Percentiles rank a stretch among this genome's conserved stretches.
phyloP scores from a whole-genome alignment of 1,140 invertebrate genomes.

The Hormaphis cornu region DNA sequence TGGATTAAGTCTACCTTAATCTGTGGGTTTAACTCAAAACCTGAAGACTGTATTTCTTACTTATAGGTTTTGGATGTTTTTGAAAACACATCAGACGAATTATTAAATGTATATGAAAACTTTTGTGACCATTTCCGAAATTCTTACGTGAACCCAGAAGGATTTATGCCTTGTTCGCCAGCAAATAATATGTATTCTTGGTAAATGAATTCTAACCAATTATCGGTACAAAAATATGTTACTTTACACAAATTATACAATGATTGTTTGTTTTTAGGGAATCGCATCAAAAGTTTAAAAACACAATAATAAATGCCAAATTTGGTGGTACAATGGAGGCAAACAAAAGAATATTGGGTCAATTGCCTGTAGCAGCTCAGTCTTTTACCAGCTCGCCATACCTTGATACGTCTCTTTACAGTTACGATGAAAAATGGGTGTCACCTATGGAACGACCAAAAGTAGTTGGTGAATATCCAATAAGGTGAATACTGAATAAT shows the following conservation, averaged over 20 bases:
- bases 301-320: conserved; percentile 77
- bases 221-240: neutral
- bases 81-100: conserved; percentile 78
- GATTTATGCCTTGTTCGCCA: conserved; percentile 80
- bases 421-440: conserved; percentile 93
- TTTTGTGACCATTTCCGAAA: conserved; percentile 91
- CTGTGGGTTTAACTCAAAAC: no score
- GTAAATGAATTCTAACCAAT: conserved; percentile 42
- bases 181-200: conserved; percentile 84
- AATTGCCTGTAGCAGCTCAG: conserved; percentile 90
- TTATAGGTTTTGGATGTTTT: conserved; percentile 65
- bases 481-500: no score
- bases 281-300: conserved; percentile 59
- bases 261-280: conserved; percentile 23
- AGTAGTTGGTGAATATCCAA: conserved; percentile 85
- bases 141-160: conserved; percentile 66
- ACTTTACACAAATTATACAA: neutral
- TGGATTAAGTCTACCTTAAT: no score
- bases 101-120: conserved; percentile 80
- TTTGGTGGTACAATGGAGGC: conserved; percentile 78
- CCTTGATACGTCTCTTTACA: conserved; percentile 83
- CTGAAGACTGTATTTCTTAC: no score
- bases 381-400: conserved; percentile 89
- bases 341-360: conserved; percentile 77
- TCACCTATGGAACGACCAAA: conserved; percentile 92